Evolutionary conservation across 35 echinoderm and acorn worm species (phyloP).

Genomic region (Nesometra sesokonis): DNA sequence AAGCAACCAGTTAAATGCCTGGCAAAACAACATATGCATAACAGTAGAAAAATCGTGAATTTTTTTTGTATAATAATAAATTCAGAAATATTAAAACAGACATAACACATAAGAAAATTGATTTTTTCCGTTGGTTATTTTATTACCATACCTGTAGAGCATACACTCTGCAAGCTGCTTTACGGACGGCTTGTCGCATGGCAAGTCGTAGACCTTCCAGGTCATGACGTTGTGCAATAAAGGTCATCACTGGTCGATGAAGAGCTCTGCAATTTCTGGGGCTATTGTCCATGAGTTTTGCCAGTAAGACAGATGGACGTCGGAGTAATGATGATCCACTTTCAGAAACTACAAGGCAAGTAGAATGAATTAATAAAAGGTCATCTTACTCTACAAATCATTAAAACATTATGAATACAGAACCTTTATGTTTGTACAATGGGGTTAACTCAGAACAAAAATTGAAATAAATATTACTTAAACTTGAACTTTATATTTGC

Average conservation of each 20-base stretch:
- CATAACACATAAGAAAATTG: too few species aligned
- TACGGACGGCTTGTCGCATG: slow-evolving; percentile 89
- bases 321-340: slow-evolving; percentile 89
- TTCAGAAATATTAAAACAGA: too few species aligned
- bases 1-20: slow-evolving; percentile 75
- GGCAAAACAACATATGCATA: neutral
- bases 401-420: too few species aligned
- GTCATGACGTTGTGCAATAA: slow-evolving; percentile 82
- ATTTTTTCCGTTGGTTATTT: too few species aligned
- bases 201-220: slow-evolving; percentile 79
- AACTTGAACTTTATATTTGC: too few species aligned
- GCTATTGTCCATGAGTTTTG: slow-evolving; percentile 62
- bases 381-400: too few species aligned
- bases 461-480: too few species aligned
- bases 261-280: slow-evolving; percentile 31
- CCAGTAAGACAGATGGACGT: slow-evolving; percentile 64
- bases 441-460: too few species aligned
- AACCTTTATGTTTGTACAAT: too few species aligned
- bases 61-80: too few species aligned
- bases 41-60: neutral
- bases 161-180: slow-evolving; percentile 90
- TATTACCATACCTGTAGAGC: slow-evolving; percentile 53
- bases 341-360: slow-evolving; percentile 29
- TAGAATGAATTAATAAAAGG: too few species aligned
- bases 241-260: slow-evolving; percentile 61